These are phyloP conservation scores for Lophura nycthemera DNA, from an alignment of 2,113 vertebrate genomes.

Conservation along the genomic window DNA sequence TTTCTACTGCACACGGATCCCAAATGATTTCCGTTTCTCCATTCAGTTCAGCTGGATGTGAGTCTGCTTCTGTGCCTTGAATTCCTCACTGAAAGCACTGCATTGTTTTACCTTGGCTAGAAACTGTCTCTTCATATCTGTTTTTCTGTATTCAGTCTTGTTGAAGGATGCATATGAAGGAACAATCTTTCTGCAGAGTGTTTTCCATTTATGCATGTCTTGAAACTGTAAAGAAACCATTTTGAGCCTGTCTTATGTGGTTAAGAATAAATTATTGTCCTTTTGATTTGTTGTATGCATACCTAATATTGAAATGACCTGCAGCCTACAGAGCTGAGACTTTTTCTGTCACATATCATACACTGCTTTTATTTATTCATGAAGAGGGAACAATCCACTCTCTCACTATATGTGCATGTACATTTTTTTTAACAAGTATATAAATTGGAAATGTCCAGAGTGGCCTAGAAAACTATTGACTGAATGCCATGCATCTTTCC, in stretches of 20 bases:
- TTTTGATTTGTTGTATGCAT: constrained; percentile 46
- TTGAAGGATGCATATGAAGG: background rate
- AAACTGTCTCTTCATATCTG: background rate
- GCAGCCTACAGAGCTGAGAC: constrained; percentile 9
- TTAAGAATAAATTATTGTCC: constrained; percentile 51
- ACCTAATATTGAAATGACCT: background rate
- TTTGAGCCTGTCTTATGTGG: constrained; percentile 2
- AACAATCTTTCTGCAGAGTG: background rate
- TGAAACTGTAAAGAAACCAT: constrained; percentile 14
- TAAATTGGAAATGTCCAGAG: constrained; percentile 13
- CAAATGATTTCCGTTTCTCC: constrained; percentile 27
- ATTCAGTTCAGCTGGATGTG: background rate
- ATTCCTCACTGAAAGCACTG: background rate
- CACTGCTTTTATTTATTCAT: background rate
- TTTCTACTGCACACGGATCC: constrained; percentile 7
- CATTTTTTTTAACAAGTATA: background rate
- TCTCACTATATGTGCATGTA: background rate
- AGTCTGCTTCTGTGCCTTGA: background rate
- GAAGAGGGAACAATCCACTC: background rate
- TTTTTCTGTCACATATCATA: background rate
- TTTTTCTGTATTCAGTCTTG: background rate
- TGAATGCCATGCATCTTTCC: constrained; percentile 28
- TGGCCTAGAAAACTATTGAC: background rate
- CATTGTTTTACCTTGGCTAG: background rate
- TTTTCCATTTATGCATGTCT: constrained; percentile 13